Conservation (phyloP, 2,797 vertebrate species). For the Liasis olivaceus region DNA sequence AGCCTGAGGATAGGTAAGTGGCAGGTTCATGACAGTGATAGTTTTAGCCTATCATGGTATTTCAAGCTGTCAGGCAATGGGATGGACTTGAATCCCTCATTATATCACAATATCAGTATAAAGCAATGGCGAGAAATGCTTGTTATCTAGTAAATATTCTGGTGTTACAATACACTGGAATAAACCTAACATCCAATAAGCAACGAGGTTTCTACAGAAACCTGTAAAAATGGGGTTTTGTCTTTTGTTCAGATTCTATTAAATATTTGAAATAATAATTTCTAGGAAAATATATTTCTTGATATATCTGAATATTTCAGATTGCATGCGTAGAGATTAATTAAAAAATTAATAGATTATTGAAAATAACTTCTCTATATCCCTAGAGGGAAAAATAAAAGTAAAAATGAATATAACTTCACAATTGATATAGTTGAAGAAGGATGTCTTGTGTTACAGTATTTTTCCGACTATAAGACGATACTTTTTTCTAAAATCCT, state of each 20-base stretch:
- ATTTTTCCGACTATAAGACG: too few relatives aligned
- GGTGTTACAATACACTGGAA: not conserved
- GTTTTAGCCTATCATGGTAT: not conserved
- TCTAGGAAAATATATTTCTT: not conserved
- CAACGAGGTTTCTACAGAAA: not conserved
- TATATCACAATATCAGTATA: not conserved
- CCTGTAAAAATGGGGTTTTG: not conserved
- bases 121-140: not conserved
- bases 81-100: not conserved
- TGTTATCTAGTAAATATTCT: not conserved
- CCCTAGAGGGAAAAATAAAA: not conserved
- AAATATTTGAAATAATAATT: not conserved
- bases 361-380: not conserved
- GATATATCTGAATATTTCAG: not conserved
- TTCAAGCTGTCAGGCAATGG: not conserved
- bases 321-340: not conserved
- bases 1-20: not conserved
- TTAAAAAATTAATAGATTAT: not conserved
- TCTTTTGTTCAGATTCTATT: not conserved
- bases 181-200: not conserved
- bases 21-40: not conserved
- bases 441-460: too few relatives aligned
- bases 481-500: too few relatives aligned
- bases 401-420: too few relatives aligned
- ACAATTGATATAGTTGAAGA: too few relatives aligned